Evolutionary conservation across 2,113 vertebrate genomes (phyloP), one percentile per base, ranked within the genome.

Genomic region (Probosciger aterrimus): DNA sequence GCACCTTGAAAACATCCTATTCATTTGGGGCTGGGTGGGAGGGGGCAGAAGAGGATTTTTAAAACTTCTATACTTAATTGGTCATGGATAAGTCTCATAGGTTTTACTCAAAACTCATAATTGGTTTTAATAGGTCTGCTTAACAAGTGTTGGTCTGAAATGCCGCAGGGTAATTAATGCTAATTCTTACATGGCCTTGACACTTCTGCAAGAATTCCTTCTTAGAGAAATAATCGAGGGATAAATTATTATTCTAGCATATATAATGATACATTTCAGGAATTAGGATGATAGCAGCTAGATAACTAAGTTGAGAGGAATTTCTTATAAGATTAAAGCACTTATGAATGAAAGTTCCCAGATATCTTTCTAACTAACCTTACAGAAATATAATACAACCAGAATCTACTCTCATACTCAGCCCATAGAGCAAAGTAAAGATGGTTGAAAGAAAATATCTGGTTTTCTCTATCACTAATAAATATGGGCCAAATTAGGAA

Each of bases 181-280:
- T 86, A 90, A 83, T 96, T 93, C 43, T 71, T 94, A 93, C 64
- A 68, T 62, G 86, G 82, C 79, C 80, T 84, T 96, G 95, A 94
- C 92, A 84, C 78, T 78, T 88, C 37, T 88, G 50, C 52, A 93
- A 75, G 85, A 86, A 83, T 82, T 88, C 75, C 55, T 88, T 92
- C 79, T 93, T 59, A 92, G 91, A 83, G 76, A 86, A 92, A 93
- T 90, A 94, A 90, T 60, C 92, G 90, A 60, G 92, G 74, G 86
- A 71, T 68, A 71, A 86, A 35, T 94, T 86, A 68, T 92, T 92
- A 88, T 88, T 92, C 96, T 88, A 93, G 85, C 88, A 76, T 81
- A 60, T 67, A n/a, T 92, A 80, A 96, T 49, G 68, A 90, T n/a
- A 18, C 14, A 75, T 89, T 86, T 62, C 69, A 92, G 81, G 90